phyloP scores from a whole-genome alignment of 2,888 invertebrate genomes.

The Bombyx huttoni region DNA sequence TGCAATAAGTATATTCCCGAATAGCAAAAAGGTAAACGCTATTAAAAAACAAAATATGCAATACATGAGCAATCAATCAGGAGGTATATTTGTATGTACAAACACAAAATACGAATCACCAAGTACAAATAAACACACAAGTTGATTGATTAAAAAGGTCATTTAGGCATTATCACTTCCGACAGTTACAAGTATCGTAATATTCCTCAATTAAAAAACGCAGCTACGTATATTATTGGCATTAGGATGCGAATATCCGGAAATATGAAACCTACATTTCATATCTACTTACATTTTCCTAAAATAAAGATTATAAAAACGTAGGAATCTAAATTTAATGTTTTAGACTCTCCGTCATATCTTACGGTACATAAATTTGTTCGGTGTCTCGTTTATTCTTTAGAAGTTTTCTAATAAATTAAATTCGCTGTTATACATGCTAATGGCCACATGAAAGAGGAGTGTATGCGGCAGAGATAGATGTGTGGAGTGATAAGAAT shows the following conservation, averaged over 20 bases:
- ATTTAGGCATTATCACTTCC: slow-evolving; percentile 25
- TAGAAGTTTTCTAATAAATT: too few species aligned
- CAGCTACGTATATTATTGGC: slow-evolving; percentile 5
- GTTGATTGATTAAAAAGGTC: slow-evolving; percentile 14
- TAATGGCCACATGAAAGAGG: too few species aligned
- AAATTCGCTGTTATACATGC: too few species aligned
- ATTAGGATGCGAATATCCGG: background rate
- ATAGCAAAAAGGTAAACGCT: too few species aligned
- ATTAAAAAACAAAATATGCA: background rate
- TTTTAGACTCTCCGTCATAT: too few species aligned
- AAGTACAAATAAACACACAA: background rate
- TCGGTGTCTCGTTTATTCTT: too few species aligned
- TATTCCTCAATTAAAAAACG: slow-evolving; percentile 22
- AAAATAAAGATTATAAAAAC: too few species aligned
- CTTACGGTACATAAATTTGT: too few species aligned
- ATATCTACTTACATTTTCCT: background rate
- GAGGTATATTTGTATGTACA: background rate
- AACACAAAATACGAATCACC: background rate
- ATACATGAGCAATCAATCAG: background rate
- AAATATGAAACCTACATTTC: slow-evolving; percentile 2
- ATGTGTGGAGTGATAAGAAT: too few species aligned
- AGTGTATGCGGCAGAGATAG: too few species aligned
- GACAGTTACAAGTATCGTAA: slow-evolving; percentile 17
- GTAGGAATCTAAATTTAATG: too few species aligned
- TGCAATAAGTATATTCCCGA: too few species aligned